Base-by-base conservation (phyloP, 2,888 invertebrate species). In the Isoperla grammatica region DNA sequence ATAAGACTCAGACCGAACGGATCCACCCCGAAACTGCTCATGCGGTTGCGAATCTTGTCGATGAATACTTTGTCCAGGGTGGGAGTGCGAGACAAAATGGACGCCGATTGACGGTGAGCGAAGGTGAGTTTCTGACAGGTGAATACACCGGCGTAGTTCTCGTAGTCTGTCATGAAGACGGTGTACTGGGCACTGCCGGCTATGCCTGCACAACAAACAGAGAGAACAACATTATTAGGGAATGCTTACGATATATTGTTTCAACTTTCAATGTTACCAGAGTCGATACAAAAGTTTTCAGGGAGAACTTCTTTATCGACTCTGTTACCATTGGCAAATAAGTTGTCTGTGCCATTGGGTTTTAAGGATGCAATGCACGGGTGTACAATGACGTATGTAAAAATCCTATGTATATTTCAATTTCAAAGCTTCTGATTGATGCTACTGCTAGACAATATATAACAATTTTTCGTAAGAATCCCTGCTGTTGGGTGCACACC, bases 41-140 rank as follows among this genome's bases (percentile, higher is more conserved):
- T 71, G 67, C 81, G 81, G 13, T 78, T 75, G 20, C 88, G 85
- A 70, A 89, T 85, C 79, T 87, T 86, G 65, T 88, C 87, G 6
- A 87, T 67, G 64, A 79, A 86, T 53, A 81, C 78, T 71, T 81
- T 86, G 65, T 88, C 90, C 53, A 90, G 77, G 39, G 85, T 86
- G 65, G 84, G 84, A 15, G 78, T 81, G 55, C 90, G 81, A 0
- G 88, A 89, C n/a, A 90, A 77, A 64, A 95, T 89, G 56, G 90
- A 88, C 0, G 88, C 88, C 0, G 89, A 88, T 63, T 86, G 83
- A 2, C 90, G 79, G 72, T 90, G 86, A 0, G 85, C 86, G 67
- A 90, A 85, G 0, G 84, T 79, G 12, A 90, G 70, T 69, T 84
- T 86, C 73, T 90, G 90, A 68, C 90, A 90, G 0, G 88, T 87